phyloP scores from a whole-genome alignment of 2,113 vertebrate genomes.

The Albula goreensis region DNA sequence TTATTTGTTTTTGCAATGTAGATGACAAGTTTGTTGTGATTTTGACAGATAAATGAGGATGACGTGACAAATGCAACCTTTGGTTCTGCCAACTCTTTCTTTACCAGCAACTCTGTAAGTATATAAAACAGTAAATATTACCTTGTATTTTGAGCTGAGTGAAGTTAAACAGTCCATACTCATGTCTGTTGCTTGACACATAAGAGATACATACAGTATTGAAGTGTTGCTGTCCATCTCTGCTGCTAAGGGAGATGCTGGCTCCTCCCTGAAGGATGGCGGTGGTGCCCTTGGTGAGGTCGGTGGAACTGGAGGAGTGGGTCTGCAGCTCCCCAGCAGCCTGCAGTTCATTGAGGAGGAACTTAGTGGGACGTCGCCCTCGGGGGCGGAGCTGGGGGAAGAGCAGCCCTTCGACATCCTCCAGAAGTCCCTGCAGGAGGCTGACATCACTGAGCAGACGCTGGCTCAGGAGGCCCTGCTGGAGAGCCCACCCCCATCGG shows the following conservation, averaged over 20 bases:
- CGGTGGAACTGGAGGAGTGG: slow-evolving; percentile 78
- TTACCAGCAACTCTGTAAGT: slow-evolving; percentile 83
- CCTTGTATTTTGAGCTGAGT: neutral
- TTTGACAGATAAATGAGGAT: slow-evolving; percentile 76
- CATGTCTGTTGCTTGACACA: neutral
- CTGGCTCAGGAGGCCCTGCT: slow-evolving; percentile 94
- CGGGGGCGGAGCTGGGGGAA: slow-evolving; percentile 83
- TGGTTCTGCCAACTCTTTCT: slow-evolving; percentile 89
- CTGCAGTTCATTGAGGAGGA: slow-evolving; percentile 96
- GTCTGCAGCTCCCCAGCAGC: slow-evolving; percentile 89
- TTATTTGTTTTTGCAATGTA: neutral
- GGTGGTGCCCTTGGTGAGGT: slow-evolving; percentile 83
- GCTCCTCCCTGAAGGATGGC: slow-evolving; percentile 83
- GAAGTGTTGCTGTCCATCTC: slow-evolving; percentile 5
- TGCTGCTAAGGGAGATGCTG: slow-evolving; percentile 53
- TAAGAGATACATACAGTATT: slow-evolving; percentile 6
- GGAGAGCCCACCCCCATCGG: slow-evolving; percentile 80
- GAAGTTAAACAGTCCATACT: neutral
- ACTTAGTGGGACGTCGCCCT: slow-evolving; percentile 81
- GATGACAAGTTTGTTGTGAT: neutral
- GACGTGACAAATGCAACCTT: slow-evolving; percentile 87
- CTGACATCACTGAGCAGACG: slow-evolving; percentile 97
- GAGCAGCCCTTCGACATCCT: slow-evolving; percentile 98
- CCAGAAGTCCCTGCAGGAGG: slow-evolving; percentile 96
- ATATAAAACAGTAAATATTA: neutral